Percentiles rank a stretch among this genome's conserved stretches.
These are phyloP conservation scores for Parnassius smintheus DNA, from an alignment of 2,888 invertebrate genomes.

Conservation along the genomic window DNA sequence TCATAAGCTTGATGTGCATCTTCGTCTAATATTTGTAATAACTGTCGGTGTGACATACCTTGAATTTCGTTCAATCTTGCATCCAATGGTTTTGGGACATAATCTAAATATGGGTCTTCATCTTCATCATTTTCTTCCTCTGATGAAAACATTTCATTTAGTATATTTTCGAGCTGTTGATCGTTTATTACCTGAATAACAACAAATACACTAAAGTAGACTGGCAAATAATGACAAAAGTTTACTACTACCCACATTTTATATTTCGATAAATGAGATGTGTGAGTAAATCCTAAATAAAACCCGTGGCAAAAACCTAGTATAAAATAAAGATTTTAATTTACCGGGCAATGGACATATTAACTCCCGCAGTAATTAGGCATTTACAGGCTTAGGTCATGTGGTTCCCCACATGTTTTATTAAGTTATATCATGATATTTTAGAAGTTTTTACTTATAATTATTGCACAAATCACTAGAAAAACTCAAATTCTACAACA, in stretches of 20 bases:
- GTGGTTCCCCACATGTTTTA: constrained; percentile 23
- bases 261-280: not conserved
- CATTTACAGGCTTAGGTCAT: constrained; percentile 21
- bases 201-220: constrained; percentile 1
- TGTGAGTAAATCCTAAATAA: not conserved
- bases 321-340: constrained; percentile 18
- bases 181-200: not conserved
- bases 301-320: constrained; percentile 12
- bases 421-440: constrained; percentile 22
- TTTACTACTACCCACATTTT: too few species aligned
- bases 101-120: too few species aligned
- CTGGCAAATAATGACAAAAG: not conserved
- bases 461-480: constrained; percentile 23
- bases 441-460: constrained; percentile 21
- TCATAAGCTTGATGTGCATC: too few species aligned
- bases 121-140: constrained; percentile 6
- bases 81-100: too few species aligned
- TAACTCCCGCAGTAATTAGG: constrained; percentile 9
- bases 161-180: not conserved
- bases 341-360: constrained; percentile 15
- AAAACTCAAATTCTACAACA: constrained; percentile 22
- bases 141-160: constrained; percentile 7
- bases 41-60: too few species aligned
- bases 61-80: too few species aligned
- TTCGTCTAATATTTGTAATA: too few species aligned